Base-by-base conservation (phyloP, 2,113 vertebrate genomes). In the Pao palembangensis region DNA sequence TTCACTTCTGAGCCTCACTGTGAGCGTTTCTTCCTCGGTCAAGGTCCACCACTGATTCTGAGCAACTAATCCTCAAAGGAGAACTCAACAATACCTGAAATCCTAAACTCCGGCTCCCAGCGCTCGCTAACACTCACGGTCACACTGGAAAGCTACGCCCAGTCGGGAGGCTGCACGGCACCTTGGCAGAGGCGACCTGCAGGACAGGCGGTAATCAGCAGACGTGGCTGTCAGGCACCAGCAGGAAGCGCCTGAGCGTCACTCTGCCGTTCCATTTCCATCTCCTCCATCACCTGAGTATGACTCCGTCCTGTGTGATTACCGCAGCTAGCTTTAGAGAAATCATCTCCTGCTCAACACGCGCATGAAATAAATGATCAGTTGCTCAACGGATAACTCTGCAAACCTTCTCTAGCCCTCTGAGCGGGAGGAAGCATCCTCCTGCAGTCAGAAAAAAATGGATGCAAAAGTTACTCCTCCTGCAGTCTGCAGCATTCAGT, bases 391-490 rank as follows among this genome's bases (percentile, higher is more conserved):
- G 16, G 59, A 42, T 7, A 38, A 20, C 17, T 42, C 18, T 23
- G n/a, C 15, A 50, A 58, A 58, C 34, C 8, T 11, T 52, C 38
- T 60, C 0, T n/a, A 20, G 19, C 46, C 42, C 58, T 55, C 43
- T 43, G 38, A 38, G 23, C 6, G 15, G 5, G 47, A 31, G 42
- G 31, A 0, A 11, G 14, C 17, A 60, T 71, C 71, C 66, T 64
- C 41, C 1, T 16, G 2, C 25, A 34, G 44, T 6, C 3, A 16
- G n/a, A n/a, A 44, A 13, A 13, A 31, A 15, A 20, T 13, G 41
- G 23, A 59, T 60, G 18, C 75, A 64, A 81, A 83, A 83, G 78
- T 86, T 79, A 69, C 73, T 85, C 77, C 75, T 21, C 71, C 72
- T 73, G 72, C 58, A 55, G 11, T 51, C 31, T 64, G 55, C 61